These are phyloP conservation scores for Drosophila rufa DNA, from an alignment of 1,140 invertebrate genomes.

Conservation along the genomic window DNA sequence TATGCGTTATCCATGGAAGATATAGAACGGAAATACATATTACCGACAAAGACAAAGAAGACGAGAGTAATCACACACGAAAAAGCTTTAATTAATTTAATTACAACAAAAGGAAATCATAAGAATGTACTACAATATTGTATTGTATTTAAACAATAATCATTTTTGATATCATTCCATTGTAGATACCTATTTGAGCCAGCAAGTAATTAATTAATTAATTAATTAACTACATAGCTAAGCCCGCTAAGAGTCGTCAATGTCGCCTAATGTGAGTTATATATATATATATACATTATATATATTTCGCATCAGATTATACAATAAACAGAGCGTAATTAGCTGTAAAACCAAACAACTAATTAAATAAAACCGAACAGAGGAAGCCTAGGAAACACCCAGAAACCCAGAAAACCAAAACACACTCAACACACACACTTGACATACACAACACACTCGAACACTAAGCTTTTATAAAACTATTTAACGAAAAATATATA, in stretches of 20 bases:
- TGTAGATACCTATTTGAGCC: constrained; percentile 76
- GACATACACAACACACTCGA: constrained; percentile 43
- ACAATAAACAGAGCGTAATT: constrained; percentile 52
- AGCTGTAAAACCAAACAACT: constrained; percentile 64
- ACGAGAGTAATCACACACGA: constrained; percentile 48
- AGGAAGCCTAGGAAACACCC: constrained; percentile 42
- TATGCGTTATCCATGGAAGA: constrained; percentile 32
- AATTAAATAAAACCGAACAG: constrained; percentile 47
- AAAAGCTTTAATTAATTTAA: constrained; percentile 85
- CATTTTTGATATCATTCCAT: constrained; percentile 80
- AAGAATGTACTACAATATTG: constrained; percentile 44
- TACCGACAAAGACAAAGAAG: constrained; percentile 29
- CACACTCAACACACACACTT: constrained; percentile 25
- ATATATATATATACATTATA: constrained; percentile 46
- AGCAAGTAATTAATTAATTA: constrained; percentile 64
- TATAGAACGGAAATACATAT: constrained; percentile 30
- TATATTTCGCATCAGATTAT: constrained; percentile 67
- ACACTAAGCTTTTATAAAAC: constrained; percentile 82
- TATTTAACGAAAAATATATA: constrained; percentile 76
- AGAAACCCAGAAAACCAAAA: constrained; percentile 11
- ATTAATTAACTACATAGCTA: constrained; percentile 15
- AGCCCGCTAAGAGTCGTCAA: constrained; percentile 75
- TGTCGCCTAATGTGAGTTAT: constrained; percentile 81
- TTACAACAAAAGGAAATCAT: constrained; percentile 55
- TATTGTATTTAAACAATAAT: constrained; percentile 59